Evolutionary conservation across 2,113 vertebrate species (phyloP), one percentile per base, ranked within the genome.

Genomic region (Tauraco erythrolophus): DNA sequence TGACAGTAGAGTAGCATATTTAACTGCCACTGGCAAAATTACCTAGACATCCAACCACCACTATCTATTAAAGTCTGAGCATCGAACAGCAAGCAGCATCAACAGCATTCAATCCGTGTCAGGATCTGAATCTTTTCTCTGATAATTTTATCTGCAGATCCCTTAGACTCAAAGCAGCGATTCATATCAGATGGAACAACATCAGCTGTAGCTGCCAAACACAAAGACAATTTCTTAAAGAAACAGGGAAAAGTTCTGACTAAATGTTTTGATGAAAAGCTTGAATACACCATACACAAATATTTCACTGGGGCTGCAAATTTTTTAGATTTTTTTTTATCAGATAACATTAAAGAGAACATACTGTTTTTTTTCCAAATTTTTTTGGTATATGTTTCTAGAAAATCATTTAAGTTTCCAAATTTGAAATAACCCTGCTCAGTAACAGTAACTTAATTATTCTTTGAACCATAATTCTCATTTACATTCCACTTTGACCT

Each of bases 291-390:
- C 19, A 60, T 31, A 43, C 5, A 12, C 6, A 60, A 79, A 16
- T 15, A 61, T 19, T 46, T 37, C 31, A 56, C 9, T 5, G 11
- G 16, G 15, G 31, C 13, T 68, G 31, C 27, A 74, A 56, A 10
- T 31, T 45, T 57, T 83, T 58, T 33, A 62, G 70, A n/a, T n/a
- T n/a, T n/a, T n/a, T n/a, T 7, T 1, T 35, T 31, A 48, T 21
- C 18, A 24, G 25, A 27, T 50, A 5, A 39, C 39, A 3, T 35
- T 57, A 37, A 51, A 50, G 9, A 82, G 69, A 50, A 50, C 8
- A 24, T 3, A 30, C 10, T 28, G 23, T 0, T 1, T 21, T 68
- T 60, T 71, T 71, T 11, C 10, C 11, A 7, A 1, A 19, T n/a
- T 54, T 56, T 19, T 9, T 33, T 10, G 41, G 41, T 18, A 10